Base-by-base conservation (phyloP, 2,797 vertebrate genomes). In the Parauchenoglanis punctatus region DNA sequence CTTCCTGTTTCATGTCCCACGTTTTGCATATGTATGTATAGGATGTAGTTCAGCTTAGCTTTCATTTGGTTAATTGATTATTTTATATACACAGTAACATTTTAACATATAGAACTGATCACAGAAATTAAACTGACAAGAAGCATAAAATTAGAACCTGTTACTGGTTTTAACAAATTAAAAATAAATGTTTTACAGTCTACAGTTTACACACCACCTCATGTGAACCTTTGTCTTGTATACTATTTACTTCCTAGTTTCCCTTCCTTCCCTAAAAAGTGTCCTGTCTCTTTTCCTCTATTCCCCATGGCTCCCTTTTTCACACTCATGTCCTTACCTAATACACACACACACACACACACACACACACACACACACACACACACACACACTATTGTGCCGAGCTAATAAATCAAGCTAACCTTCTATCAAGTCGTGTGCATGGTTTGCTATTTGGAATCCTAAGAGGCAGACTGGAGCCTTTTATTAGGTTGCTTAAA, bases 371-470 rank as follows among this genome's bases (percentile, higher is more conserved):
- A 73, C 81, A 83, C 58, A 65, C n/a, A 59, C 35, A 84, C 84
- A 88, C 61, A 83, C 56, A 84, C 78, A 89, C 1, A 44, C 81
- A 87, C 28, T 13, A 18, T 17, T 61, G 61, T 44, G 46, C 31
- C 35, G 67, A 70, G 89, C 72, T 95, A 93, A 95, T 96, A 95
- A 96, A 95, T 96, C 94, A 95, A 94, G 93, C 89, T 94, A 95
- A 95, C 93, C 93, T 93, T 93, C 94, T 95, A 95, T 95, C 95
- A 95, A 94, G 92, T 92, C 40, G 88, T 92, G 94, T 94, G 95
- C 94, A 95, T 93, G 94, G 94, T 94, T 93, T 92, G 93, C 94
- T 95, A 96, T 96, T 95, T 95, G 93, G 94, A 95, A 94, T 94
- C 92, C 93, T 93, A 88, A 65, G 93, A 93, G 94, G 93, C 93